phyloP scores from a whole-genome alignment of 1,140 invertebrate species.

The Sycobia sp. region DNA sequence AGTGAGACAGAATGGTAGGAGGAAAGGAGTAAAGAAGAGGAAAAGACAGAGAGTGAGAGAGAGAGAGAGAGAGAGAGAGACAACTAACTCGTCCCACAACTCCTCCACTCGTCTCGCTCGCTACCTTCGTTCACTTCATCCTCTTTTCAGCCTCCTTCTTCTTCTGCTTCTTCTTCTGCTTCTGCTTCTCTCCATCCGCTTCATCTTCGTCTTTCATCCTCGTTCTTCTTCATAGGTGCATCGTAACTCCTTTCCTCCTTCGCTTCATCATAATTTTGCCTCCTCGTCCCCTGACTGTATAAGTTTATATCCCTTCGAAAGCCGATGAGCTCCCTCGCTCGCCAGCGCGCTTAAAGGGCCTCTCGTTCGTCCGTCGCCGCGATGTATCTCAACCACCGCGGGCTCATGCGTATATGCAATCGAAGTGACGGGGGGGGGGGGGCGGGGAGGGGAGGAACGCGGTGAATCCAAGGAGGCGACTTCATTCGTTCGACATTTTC shows the following conservation, averaged over 20 bases:
- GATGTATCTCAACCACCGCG: neutral
- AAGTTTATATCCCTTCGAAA: constrained; percentile 30
- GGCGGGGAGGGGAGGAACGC: constrained; percentile 38
- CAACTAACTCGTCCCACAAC: constrained; percentile 13
- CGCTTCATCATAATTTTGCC: constrained; percentile 21
- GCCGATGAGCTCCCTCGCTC: constrained; percentile 32
- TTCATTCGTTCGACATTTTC: neutral
- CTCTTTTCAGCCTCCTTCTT: neutral
- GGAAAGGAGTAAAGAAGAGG: no score
- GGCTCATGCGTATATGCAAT: constrained; percentile 27
- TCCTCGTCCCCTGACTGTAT: constrained; percentile 22
- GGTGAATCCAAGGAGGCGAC: constrained; percentile 3
- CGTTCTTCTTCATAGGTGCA: neutral
- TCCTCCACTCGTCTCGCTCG: constrained; percentile 16
- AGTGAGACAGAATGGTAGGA: neutral
- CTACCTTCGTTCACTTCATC: constrained; percentile 8
- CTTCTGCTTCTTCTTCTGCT: neutral
- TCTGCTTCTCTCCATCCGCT: neutral
- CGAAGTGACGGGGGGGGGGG: no score
- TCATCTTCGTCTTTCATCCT: neutral
- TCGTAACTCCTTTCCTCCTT: constrained; percentile 6
- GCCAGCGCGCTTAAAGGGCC: constrained; percentile 13
- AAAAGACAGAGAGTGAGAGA: neutral
- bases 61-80: neutral
- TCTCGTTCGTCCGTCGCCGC: constrained; percentile 21